Evolutionary conservation across 2,113 vertebrate genomes (phyloP).

Genomic region (Myiopsitta monachus): DNA sequence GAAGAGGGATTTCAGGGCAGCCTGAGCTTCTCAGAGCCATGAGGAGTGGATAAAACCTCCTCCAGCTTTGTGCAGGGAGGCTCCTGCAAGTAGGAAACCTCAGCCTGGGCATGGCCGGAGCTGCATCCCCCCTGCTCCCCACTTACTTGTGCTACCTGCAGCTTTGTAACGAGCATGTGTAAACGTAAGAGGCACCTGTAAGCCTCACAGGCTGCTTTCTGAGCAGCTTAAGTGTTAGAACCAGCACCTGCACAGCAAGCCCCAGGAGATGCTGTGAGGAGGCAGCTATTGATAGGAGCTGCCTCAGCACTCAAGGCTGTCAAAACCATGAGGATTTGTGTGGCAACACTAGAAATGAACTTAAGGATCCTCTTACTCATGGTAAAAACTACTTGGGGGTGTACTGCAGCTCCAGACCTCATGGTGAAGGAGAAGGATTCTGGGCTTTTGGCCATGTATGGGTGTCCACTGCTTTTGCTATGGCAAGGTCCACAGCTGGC

Average conservation of each 20-base stretch:
- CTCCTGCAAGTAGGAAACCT: neutral
- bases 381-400: neutral
- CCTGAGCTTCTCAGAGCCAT: neutral
- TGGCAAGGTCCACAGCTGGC: neutral
- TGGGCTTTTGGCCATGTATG: neutral
- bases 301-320: neutral
- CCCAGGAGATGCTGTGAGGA: neutral
- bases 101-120: neutral
- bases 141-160: neutral
- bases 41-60: conserved; percentile 8
- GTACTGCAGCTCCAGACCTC: neutral
- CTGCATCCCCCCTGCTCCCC: neutral
- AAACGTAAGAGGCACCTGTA: neutral
- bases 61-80: neutral
- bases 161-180: neutral
- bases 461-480: neutral
- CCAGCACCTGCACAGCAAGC: neutral
- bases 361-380: neutral
- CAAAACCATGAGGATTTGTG: neutral
- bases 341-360: neutral
- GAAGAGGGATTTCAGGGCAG: conserved; percentile 15
- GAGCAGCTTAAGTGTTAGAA: neutral
- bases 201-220: neutral
- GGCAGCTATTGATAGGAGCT: neutral
- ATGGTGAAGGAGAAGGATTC: neutral